These are phyloP conservation scores for Eulithis testata DNA, from an alignment of 2,888 invertebrate genomes.

Conservation along the genomic window DNA sequence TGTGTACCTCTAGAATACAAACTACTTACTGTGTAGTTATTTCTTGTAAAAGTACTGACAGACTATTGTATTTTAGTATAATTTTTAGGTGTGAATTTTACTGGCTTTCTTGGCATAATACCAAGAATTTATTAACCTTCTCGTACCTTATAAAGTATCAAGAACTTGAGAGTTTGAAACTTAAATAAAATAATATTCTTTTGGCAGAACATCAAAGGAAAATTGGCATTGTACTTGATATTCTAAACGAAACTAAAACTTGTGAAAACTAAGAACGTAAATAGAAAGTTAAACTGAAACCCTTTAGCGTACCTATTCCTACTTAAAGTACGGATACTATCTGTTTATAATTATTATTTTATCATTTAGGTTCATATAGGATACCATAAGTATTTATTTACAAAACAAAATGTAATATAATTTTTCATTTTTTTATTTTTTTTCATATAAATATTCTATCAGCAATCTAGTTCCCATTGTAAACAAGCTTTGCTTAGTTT, in stretches of 20 bases:
- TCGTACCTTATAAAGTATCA: constrained; percentile 13
- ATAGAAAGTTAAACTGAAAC: not conserved
- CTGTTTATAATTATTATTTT: too few species aligned
- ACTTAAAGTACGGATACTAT: too few species aligned
- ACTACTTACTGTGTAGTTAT: not conserved
- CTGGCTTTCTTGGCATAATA: not conserved
- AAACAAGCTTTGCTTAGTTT: too few species aligned
- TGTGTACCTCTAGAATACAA: too few species aligned
- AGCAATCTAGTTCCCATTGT: too few species aligned
- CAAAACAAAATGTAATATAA: too few species aligned
- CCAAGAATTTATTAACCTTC: not conserved
- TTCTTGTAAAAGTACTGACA: not conserved
- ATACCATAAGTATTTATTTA: too few species aligned
- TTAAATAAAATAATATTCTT: constrained; percentile 29
- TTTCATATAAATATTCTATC: too few species aligned
- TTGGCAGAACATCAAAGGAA: constrained; percentile 30
- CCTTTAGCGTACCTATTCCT: too few species aligned
- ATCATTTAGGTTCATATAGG: too few species aligned
- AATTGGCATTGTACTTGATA: constrained; percentile 24
- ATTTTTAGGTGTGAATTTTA: not conserved
- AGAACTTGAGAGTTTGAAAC: constrained; percentile 24
- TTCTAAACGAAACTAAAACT: not conserved
- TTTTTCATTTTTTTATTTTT: too few species aligned
- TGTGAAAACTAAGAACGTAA: not conserved
- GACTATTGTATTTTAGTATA: not conserved